Evolutionary conservation across 2,113 vertebrate genomes (phyloP), one percentile per base, ranked within the genome.

Genomic region (Triplophysa rosa): DNA sequence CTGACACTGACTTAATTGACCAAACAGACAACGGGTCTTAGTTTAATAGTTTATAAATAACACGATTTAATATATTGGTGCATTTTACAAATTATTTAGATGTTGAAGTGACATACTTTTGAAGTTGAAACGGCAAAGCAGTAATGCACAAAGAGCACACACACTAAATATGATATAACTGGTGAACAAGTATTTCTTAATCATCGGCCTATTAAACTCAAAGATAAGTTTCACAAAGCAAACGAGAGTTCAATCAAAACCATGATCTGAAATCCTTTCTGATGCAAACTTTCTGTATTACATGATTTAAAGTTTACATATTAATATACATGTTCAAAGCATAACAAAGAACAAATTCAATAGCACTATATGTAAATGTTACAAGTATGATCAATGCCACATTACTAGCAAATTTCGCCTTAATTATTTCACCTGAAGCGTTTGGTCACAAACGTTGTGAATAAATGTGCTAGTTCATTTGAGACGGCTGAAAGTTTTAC

Each of bases 41-140:
- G 23, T 72, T 72, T 72, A 72, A 24, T 72, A 24, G 29, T 59
- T 72, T 59, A 59, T 59, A 40, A 72, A 70, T 56, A 71, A 72
- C 70, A 58, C 52, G 0, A 7, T 14, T 40, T 12, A 42, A 40
- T 72, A 16, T 10, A 33, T 59, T 40, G n/a, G 11, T 73, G 21
- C n/a, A 72, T 58, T 24, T 37, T 21, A 45, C 33, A 47, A 64
- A 69, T 63, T 40, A 59, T 40, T 56, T 56, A 61, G 65, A 78
- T 67, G 67, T 67, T 77, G 67, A n/a, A 67, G 42, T 58, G 0
- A 59, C 19, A 7, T 64, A 56, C 17, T 19, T 64, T 68, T 77
- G 0, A 78, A 45, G 42, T 58, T 64, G 37, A 64, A 79, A 59
- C 58, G 67, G 54, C 66, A 33, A 33, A 67, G 26, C 62, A 69